Evolutionary conservation across 2,113 vertebrate genomes (phyloP), one percentile per base, ranked within the genome.

Genomic region (Cettia cetti): DNA sequence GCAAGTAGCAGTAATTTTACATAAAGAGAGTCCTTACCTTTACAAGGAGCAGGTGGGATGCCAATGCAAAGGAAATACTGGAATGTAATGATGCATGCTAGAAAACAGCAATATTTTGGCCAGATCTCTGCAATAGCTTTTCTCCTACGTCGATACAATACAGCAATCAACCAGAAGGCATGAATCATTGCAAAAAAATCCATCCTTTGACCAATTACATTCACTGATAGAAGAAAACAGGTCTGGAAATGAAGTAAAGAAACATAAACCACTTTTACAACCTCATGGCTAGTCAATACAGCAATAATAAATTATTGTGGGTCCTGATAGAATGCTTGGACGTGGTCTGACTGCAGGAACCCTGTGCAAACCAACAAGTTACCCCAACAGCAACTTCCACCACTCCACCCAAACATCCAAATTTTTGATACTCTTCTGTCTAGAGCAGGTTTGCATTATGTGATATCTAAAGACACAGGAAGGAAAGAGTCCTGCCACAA

Each of bases 21-120:
- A 30, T n/a, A 57, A 78, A 89, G 54, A 3, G 5, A 42, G 44
- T 24, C 24, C 97, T 94, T 91, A 97, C 97, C 97, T 97, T 97
- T 97, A 95, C 99, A 99, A 78, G 99, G 98, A 47, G 99, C 98
- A 27, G 99, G 99, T 11, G 99, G 99, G 94, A 99, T 99, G 88
- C 99, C 99, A n/a, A 99, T 99, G 94, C 99, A 99, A 86, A 99
- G 89, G 27, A 99, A 98, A 89, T 99, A 99, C 97, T 99, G 99
- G 82, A 99, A 98, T 35, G 98, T 99, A 65, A 99, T 98, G 97
- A 99, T 99, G 80, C 98, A 99, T 50, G 99, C 98, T 93, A 99
- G 98, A 96, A 99, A 99, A 96, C 98, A 99, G 98, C 99, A 99
- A 96, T 99, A 99, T 96, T 99, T 99, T n/a, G 99, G 99, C 99